These are phyloP conservation scores for Chromis chromis DNA, from an alignment of 2,797 vertebrate genomes.

Conservation along the genomic window DNA sequence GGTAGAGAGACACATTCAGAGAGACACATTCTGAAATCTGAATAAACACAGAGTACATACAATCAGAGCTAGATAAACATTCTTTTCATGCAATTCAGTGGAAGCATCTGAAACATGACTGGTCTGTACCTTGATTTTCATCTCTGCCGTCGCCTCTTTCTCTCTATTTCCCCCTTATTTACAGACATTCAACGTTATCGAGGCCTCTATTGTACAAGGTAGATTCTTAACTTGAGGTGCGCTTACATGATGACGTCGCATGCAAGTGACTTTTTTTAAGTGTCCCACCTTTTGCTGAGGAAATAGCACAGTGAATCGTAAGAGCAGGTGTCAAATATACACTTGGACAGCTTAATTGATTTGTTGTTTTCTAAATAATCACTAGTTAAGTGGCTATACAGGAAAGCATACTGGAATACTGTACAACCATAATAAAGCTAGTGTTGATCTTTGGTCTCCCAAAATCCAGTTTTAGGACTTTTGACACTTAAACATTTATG, in stretches of 20 bases:
- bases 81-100: conserved; percentile 75
- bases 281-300: conserved; percentile 36
- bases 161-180: conserved; percentile 26
- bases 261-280: conserved; percentile 48
- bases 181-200: conserved; percentile 65
- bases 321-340: conserved; percentile 40
- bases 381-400: conserved; percentile 51
- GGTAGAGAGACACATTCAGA: conserved; percentile 60
- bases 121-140: conserved; percentile 22
- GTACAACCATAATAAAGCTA: conserved; percentile 68
- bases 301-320: conserved; percentile 68
- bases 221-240: conserved; percentile 56
- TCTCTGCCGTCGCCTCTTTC: neutral
- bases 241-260: conserved; percentile 50
- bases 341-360: conserved; percentile 31
- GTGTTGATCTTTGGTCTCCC: conserved; percentile 80
- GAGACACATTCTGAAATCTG: conserved; percentile 60
- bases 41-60: conserved; percentile 60
- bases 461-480: conserved; percentile 64
- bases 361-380: conserved; percentile 31
- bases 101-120: conserved; percentile 60
- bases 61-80: conserved; percentile 66
- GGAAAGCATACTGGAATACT: conserved; percentile 55
- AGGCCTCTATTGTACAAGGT: conserved; percentile 72
- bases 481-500: conserved; percentile 32